phyloP scores from a whole-genome alignment of 2,888 invertebrate genomes.

The Portevinia maculata region DNA sequence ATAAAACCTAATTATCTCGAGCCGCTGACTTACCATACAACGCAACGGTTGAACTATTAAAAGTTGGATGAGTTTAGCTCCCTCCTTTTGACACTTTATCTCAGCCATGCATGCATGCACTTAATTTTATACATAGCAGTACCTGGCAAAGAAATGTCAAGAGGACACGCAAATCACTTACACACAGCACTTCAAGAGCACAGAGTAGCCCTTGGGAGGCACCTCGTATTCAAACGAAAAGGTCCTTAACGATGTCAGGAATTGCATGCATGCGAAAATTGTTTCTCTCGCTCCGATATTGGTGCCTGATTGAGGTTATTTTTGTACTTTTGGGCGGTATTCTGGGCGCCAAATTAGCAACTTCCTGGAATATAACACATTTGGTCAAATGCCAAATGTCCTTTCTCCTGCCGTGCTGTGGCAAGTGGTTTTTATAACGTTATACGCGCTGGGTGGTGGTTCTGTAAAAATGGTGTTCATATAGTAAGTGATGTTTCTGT shows the following conservation, averaged over 20 bases:
- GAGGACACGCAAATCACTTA: constrained; percentile 55
- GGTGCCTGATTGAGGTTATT: constrained; percentile 23
- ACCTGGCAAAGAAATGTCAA: constrained; percentile 42
- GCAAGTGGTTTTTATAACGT: neutral
- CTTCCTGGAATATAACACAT: constrained; percentile 63
- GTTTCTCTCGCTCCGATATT: constrained; percentile 46
- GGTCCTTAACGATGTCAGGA: constrained; percentile 62
- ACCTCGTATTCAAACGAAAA: constrained; percentile 43
- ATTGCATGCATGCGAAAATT: constrained; percentile 56
- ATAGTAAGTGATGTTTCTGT: constrained; percentile 33
- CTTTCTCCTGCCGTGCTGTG: neutral
- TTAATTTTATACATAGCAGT: constrained; percentile 34
- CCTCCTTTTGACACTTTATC: neutral
- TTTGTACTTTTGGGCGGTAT: constrained; percentile 23
- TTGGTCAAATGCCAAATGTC: constrained; percentile 59
- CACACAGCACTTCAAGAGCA: constrained; percentile 7
- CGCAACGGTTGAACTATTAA: constrained; percentile 6
- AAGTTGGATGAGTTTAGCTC: neutral
- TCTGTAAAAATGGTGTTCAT: constrained; percentile 34
- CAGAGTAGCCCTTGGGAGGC: constrained; percentile 39
- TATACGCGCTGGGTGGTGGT: constrained; percentile 28
- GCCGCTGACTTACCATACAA: neutral
- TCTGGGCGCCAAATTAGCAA: constrained; percentile 69
- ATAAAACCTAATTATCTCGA: constrained; percentile 17
- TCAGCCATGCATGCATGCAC: constrained; percentile 50